Evolutionary conservation across 2,113 vertebrate species (phyloP).

Genomic region (Calypte anna): DNA sequence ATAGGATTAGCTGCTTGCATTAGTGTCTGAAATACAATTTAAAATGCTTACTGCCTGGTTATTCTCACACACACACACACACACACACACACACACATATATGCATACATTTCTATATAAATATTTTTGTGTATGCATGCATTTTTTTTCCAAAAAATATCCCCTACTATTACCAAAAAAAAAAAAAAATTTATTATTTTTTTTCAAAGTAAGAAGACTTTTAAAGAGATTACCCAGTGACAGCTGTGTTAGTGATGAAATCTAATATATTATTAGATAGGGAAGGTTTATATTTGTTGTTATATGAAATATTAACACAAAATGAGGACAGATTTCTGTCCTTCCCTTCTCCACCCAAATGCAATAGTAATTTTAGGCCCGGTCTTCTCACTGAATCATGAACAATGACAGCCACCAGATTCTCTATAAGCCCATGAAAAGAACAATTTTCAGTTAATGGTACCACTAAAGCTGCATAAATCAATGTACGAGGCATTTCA

Average conservation of each 20-base stretch:
- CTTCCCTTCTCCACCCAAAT: not conserved
- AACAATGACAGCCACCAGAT: constrained; percentile 43
- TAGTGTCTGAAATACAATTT: constrained; percentile 90
- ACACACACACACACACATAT: not conserved
- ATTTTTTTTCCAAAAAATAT: not conserved
- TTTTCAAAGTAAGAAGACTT: not conserved
- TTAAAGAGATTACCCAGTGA: not conserved
- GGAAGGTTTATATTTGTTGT: constrained; percentile 36
- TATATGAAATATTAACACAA: constrained; percentile 36
- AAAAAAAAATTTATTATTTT: not conserved
- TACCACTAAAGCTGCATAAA: constrained; percentile 61
- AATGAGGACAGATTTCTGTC: not conserved
- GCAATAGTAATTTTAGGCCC: not conserved
- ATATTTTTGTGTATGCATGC: not conserved
- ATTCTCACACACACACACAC: constrained; percentile 56
- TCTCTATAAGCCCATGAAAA: constrained; percentile 46
- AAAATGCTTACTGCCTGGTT: constrained; percentile 81
- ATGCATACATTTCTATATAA: not conserved
- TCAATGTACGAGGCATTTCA: constrained; percentile 11
- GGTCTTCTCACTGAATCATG: constrained; percentile 23
- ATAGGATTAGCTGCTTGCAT: constrained; percentile 92
- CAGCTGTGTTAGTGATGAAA: not conserved
- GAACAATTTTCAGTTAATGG: constrained; percentile 65
- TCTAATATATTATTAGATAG: not conserved
- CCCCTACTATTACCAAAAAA: constrained; percentile 57